Evolutionary conservation across 2,888 invertebrate genomes (phyloP).

Genomic region (Deilephila porcellus): DNA sequence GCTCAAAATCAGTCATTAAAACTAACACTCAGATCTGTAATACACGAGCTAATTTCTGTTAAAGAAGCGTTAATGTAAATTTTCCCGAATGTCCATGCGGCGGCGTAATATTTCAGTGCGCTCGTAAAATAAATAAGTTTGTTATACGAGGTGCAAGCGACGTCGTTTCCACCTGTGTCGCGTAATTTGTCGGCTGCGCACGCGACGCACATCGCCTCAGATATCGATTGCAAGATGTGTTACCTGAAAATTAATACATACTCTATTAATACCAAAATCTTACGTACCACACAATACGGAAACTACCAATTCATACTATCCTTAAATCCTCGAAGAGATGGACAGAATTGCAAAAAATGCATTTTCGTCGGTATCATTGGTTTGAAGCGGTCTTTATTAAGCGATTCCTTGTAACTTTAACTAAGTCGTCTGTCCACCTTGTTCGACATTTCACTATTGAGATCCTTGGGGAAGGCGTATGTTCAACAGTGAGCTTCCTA

Average conservation of each 20-base stretch:
- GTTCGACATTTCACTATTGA: too few species aligned
- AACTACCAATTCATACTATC: background rate
- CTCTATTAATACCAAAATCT: background rate
- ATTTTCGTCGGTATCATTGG: too few species aligned
- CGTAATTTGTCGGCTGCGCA: slow-evolving; percentile 54
- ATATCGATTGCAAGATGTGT: slow-evolving; percentile 8
- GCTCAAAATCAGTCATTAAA: too few species aligned
- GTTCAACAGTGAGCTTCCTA: too few species aligned
- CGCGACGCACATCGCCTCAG: slow-evolving; percentile 40
- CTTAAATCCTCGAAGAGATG: too few species aligned
- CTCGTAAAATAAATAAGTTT: slow-evolving; percentile 56
- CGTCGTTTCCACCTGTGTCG: slow-evolving; percentile 52
- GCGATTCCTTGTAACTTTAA: too few species aligned
- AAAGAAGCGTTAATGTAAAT: slow-evolving; percentile 29
- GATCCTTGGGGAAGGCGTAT: too few species aligned
- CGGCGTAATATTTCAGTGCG: slow-evolving; percentile 46
- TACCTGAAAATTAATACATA: background rate
- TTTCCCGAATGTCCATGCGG: slow-evolving; percentile 30
- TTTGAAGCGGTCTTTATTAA: too few species aligned
- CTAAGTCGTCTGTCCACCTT: too few species aligned
- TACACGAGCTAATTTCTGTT: background rate
- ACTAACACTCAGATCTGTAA: background rate
- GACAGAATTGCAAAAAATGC: too few species aligned
- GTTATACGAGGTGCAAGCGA: slow-evolving; percentile 47
- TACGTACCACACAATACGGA: background rate